Base-by-base conservation (phyloP, 2,888 invertebrate species). In the Lypha dubia region DNA sequence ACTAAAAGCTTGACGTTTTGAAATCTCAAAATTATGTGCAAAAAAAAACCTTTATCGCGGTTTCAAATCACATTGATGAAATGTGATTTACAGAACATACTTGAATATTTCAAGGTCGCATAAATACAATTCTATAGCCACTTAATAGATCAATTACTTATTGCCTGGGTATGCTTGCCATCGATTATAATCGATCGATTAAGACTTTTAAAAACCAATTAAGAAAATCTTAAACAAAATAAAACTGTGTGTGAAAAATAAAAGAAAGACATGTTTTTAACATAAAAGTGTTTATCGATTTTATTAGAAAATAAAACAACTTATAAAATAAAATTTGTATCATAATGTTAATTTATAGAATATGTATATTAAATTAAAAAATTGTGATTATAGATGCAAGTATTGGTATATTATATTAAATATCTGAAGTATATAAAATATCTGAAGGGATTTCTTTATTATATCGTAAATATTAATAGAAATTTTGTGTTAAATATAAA, bases 241-340 rank as follows among this genome's bases (percentile, higher is more conserved):
- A 49, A 8, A 15, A 44, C 9, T 49, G 20, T 4, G 17, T n/a
- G n/a, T n/a, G 8, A 20, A 49, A 41, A 68, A 22, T 46, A 56
- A 65, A 58, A 58, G n/a, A 67, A 68, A 58, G n/a, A 75, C 35
- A 24, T 51, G 41, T 79, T 60, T 79, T 75, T 79, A 71, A 76
- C 79, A 76, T 84, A 80, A 71, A 79, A 84, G 46, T 79, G 67
- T 75, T 65, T 58, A 65, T 84, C 75, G 80, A 76, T 84, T 84
- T 84, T 84, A 80, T 84, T 11, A 74, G 35, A 58, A 70, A 75
- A 68, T 62, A 76, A 84, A 84, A 80, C 65, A 84, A 77, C 76
- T 80, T 84, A 80, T 56, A 56, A 80, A 73, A 67, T 84, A 80
- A 62, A 84, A 80, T 60, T 79, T 71, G 65, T 79, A 79, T 53